phyloP scores from a whole-genome alignment of 2,888 invertebrate genomes.

The Strigamia transsilvanica region DNA sequence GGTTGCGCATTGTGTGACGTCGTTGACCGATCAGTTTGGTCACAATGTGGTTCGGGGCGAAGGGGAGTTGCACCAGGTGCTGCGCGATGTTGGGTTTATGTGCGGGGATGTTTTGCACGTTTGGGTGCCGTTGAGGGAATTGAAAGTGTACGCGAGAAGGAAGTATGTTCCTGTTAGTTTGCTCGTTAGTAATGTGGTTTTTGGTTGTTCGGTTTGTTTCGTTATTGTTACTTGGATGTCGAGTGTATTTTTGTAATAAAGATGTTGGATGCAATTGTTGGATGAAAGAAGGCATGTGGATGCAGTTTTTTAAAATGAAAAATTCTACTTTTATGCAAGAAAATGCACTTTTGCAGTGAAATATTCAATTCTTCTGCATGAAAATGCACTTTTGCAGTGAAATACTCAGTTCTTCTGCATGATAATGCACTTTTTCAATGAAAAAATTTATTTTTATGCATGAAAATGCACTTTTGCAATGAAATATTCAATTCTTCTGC shows the following conservation, averaged over 20 bases:
- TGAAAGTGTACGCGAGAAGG: not conserved
- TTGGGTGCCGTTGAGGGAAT: not conserved
- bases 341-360: too few species aligned
- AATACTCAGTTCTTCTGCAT: too few species aligned
- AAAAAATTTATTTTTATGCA: not conserved
- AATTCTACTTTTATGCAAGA: too few species aligned
- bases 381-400: too few species aligned
- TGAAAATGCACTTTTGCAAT: not conserved
- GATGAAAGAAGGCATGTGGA: too few species aligned
- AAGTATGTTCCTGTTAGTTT: not conserved
- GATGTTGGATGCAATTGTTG: not conserved
- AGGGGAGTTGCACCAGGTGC: slow-evolving; percentile 73
- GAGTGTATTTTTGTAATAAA: not conserved
- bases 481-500: too few species aligned
- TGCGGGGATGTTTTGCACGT: slow-evolving; percentile 72
- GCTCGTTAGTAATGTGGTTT: not conserved
- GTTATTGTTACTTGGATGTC: not conserved
- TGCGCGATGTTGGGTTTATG: slow-evolving; percentile 75
- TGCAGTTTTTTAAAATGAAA: too few species aligned
- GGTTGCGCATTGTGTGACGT: slow-evolving; percentile 71
- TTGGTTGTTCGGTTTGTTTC: slow-evolving; percentile 11
- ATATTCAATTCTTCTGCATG: too few species aligned
- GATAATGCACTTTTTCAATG: too few species aligned
- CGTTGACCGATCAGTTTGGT: slow-evolving; percentile 74
- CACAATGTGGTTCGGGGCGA: slow-evolving; percentile 72